These are phyloP conservation scores for Cyprinodon tularosa DNA, from an alignment of 2,113 vertebrate genomes.

Conservation along the genomic window DNA sequence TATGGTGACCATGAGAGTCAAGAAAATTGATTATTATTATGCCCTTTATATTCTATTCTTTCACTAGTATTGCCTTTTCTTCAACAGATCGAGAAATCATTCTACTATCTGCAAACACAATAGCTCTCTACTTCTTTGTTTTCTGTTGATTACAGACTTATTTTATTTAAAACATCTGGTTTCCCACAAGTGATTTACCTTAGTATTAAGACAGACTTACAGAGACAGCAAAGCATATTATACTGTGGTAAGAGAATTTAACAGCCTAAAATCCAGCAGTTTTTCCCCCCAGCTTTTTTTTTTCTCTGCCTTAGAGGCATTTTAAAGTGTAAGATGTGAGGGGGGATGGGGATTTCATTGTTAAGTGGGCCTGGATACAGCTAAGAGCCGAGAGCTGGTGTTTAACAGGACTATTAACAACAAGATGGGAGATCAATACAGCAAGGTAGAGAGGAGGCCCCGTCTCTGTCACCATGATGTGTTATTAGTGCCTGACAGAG, in stretches of 20 bases:
- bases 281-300: constrained; percentile 24
- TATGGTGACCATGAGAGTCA: no score
- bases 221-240: background rate
- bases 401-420: constrained; percentile 87
- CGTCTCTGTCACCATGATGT: constrained; percentile 83
- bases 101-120: background rate
- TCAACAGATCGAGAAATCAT: background rate
- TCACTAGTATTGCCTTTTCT: background rate
- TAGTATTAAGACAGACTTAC: background rate
- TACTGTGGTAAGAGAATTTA: constrained; percentile 22
- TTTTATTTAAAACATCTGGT: background rate
- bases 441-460: constrained; percentile 78
- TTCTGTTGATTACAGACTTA: background rate
- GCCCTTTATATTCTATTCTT: background rate
- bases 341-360: constrained; percentile 79
- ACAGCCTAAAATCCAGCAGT: background rate
- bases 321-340: constrained; percentile 54
- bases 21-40: background rate
- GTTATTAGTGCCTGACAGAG: constrained; percentile 82
- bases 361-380: constrained; percentile 86
- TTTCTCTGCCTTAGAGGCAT: constrained; percentile 42
- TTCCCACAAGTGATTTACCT: constrained; percentile 14
- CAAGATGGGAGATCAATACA: constrained; percentile 86
- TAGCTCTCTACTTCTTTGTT: background rate
- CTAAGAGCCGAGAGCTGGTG: constrained; percentile 87